Percentiles rank a stretch among this genome's conserved stretches.
These are phyloP conservation scores for Cerastoderma edule DNA, from an alignment of 2,888 invertebrate genomes.

Conservation along the genomic window DNA sequence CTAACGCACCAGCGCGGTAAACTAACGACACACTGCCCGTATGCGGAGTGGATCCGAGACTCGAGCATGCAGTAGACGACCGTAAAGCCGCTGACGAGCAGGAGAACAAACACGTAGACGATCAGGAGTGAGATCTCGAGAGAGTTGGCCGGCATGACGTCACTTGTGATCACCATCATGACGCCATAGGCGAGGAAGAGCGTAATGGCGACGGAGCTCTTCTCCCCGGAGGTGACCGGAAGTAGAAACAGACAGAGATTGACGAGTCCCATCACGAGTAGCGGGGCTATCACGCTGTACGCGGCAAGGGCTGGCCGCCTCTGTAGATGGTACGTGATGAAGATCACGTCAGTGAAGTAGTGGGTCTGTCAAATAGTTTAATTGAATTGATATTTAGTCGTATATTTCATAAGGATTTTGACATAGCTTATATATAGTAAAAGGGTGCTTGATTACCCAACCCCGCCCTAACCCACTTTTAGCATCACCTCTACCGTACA, in stretches of 20 bases:
- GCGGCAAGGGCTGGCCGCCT: not conserved
- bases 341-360: not conserved
- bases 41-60: not conserved
- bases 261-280: not conserved
- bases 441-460: too few relatives aligned
- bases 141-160: constrained; percentile 9
- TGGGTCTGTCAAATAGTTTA: too few relatives aligned
- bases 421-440: too few relatives aligned
- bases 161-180: constrained; percentile 4
- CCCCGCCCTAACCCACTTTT: too few relatives aligned
- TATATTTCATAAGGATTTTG: too few relatives aligned
- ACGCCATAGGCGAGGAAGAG: constrained; percentile 8
- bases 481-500: too few relatives aligned
- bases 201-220: constrained; percentile 3
- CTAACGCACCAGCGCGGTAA: too few relatives aligned
- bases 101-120: not conserved
- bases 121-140: constrained; percentile 2
- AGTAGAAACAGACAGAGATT: constrained; percentile 10
- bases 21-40: not conserved
- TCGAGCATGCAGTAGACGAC: not conserved
- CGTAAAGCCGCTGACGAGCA: not conserved
- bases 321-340: not conserved
- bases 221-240: constrained; percentile 8
- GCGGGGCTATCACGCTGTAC: not conserved
- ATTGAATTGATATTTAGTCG: too few relatives aligned